Percentiles rank a stretch among this genome's conserved stretches.
phyloP scores from a whole-genome alignment of 2,797 vertebrate genomes.

The Schizopygopsis pylzovi region DNA sequence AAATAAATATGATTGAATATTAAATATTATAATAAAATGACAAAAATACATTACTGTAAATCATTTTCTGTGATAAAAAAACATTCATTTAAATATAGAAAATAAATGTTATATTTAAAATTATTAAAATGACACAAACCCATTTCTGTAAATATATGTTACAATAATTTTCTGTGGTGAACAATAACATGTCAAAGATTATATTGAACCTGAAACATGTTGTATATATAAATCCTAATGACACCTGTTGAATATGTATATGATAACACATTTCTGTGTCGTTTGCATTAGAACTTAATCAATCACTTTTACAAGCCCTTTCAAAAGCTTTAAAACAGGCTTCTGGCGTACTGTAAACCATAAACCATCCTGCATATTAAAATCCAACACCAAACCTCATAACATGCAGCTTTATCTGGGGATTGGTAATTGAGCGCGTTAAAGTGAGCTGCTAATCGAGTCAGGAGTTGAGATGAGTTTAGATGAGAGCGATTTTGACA shows the following conservation, averaged over 20 bases:
- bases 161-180: not conserved
- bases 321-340: constrained; percentile 1
- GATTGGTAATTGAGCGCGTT: constrained; percentile 14
- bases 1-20: not conserved
- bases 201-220: not conserved
- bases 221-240: not conserved
- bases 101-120: not conserved
- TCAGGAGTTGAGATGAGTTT: constrained; percentile 26
- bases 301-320: not conserved
- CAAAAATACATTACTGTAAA: not conserved
- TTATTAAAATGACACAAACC: not conserved
- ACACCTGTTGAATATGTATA: not conserved
- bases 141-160: not conserved
- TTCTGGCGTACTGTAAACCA: not conserved
- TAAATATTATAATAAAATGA: not conserved
- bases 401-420: not conserved
- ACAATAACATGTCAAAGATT: not conserved
- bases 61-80: not conserved
- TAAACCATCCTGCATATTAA: constrained; percentile 1
- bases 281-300: not conserved
- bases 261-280: not conserved
- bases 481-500: constrained; percentile 8
- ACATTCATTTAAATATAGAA: not conserved
- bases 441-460: constrained; percentile 32
- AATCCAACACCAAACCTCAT: not conserved